Evolutionary conservation across 2,888 invertebrate species (phyloP).

Genomic region (Boloria selene): DNA sequence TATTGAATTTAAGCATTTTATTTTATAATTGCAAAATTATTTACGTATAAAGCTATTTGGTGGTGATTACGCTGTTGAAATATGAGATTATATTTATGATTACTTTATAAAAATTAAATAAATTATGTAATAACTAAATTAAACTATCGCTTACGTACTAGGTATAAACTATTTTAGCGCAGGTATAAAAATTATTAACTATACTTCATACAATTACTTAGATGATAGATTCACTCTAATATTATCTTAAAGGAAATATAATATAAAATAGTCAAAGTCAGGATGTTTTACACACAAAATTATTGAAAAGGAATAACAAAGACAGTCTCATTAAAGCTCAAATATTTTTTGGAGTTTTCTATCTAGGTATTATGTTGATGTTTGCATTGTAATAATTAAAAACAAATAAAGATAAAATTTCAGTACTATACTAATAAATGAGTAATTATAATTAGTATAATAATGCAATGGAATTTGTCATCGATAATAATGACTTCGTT

Average conservation of each 20-base stretch:
- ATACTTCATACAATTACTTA: conserved; percentile 10
- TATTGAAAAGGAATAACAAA: conserved; percentile 52
- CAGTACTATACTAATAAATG: conserved; percentile 9
- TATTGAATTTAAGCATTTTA: too few species aligned
- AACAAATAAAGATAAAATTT: conserved; percentile 17
- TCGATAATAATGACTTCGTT: conserved; percentile 23
- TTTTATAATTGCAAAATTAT: too few species aligned
- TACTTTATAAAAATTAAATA: conserved; percentile 13
- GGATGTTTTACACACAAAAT: conserved; percentile 32
- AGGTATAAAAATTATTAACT: conserved; percentile 34
- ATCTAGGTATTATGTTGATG: neutral
- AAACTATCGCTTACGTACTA: conserved; percentile 23
- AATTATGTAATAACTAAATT: conserved; percentile 27
- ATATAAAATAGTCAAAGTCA: conserved; percentile 23
- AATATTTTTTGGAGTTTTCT: conserved; percentile 16
- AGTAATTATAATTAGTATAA: conserved; percentile 12
- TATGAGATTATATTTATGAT: conserved; percentile 17
- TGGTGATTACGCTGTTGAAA: neutral
- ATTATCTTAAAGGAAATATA: conserved; percentile 21
- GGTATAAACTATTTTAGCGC: conserved; percentile 25
- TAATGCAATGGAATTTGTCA: conserved; percentile 33
- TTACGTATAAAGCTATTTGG: too few species aligned
- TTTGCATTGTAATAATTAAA: conserved; percentile 2
- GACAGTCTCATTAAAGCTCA: conserved; percentile 61
- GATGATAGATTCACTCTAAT: conserved; percentile 16